Evolutionary conservation across 1,140 invertebrate species (phyloP).

Genomic region (Hycleus phaleratus): DNA sequence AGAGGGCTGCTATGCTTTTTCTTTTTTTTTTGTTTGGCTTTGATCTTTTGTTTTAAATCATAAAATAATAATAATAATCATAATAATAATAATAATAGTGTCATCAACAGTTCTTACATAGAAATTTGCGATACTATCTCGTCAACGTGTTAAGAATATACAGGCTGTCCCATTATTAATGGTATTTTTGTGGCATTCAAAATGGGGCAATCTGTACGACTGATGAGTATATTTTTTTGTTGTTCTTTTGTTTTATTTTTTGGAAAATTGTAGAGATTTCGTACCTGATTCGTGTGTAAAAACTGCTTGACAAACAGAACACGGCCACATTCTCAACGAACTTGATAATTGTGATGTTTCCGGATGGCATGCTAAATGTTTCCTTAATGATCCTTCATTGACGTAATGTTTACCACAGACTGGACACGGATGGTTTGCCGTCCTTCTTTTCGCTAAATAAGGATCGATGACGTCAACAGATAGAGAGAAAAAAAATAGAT

Average conservation of each 20-base stretch:
- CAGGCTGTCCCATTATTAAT: too few relatives aligned
- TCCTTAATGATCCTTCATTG: constrained; percentile 85
- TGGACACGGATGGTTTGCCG: constrained; percentile 87
- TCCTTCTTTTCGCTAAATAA: constrained; percentile 85
- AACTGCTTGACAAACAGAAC: constrained; percentile 87
- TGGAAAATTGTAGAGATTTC: background rate
- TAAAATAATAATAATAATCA: too few relatives aligned
- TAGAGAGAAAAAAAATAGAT: constrained; percentile 38
- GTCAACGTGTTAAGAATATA: too few relatives aligned
- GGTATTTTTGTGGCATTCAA: too few relatives aligned
- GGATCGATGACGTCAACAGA: constrained; percentile 49
- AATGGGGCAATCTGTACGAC: background rate
- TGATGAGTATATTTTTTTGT: constrained; percentile 3
- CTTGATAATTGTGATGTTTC: constrained; percentile 81
- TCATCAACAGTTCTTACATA: too few relatives aligned
- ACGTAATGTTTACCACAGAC: constrained; percentile 93
- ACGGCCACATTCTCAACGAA: constrained; percentile 86
- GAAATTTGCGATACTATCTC: too few relatives aligned
- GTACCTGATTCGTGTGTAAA: constrained; percentile 90
- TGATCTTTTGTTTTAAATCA: too few relatives aligned
- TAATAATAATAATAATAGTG: too few relatives aligned
- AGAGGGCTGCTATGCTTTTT: too few relatives aligned
- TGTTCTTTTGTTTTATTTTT: too few relatives aligned
- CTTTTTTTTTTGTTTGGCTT: too few relatives aligned
- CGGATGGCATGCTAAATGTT: constrained; percentile 86